phyloP scores from a whole-genome alignment of 2,113 vertebrate species.

The Acanthochromis polyacanthus region DNA sequence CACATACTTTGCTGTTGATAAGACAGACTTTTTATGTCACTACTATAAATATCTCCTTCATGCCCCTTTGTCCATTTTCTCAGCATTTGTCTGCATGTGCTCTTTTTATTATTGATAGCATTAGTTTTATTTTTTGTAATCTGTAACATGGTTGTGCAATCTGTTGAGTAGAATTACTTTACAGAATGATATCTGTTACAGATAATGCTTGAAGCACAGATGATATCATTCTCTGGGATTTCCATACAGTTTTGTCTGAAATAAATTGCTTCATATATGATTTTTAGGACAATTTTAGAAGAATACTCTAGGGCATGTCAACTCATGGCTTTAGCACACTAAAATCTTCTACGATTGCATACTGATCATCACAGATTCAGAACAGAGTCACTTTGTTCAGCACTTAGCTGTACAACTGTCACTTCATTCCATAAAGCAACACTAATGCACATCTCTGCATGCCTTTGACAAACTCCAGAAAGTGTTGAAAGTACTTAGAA shows the following conservation, averaged over 20 bases:
- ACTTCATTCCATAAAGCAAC: constrained; percentile 14
- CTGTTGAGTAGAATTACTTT: constrained; percentile 9
- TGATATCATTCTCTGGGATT: constrained; percentile 19
- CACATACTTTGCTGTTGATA: constrained; percentile 2
- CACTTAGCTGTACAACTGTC: constrained; percentile 21
- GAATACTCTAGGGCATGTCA: neutral
- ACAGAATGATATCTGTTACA: neutral
- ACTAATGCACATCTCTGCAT: constrained; percentile 19
- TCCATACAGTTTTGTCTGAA: neutral
- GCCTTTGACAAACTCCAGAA: constrained; percentile 43
- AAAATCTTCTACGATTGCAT: neutral
- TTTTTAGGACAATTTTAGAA: neutral
- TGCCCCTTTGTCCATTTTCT: constrained; percentile 10
- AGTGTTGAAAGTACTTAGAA: constrained; percentile 52
- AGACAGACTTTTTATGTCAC: constrained; percentile 10
- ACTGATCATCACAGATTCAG: constrained; percentile 5
- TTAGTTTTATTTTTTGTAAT: constrained; percentile 40
- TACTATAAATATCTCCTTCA: neutral
- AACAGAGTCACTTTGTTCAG: constrained; percentile 54
- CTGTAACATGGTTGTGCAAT: constrained; percentile 17
- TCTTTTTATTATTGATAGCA: constrained; percentile 6
- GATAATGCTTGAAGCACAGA: constrained; percentile 12
- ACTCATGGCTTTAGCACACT: neutral
- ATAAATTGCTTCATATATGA: constrained; percentile 26
- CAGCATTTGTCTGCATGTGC: neutral